Percentiles rank a stretch among this genome's conserved stretches.
phyloP scores from a whole-genome alignment of 2,888 invertebrate genomes.

The Ophion ellenae region DNA sequence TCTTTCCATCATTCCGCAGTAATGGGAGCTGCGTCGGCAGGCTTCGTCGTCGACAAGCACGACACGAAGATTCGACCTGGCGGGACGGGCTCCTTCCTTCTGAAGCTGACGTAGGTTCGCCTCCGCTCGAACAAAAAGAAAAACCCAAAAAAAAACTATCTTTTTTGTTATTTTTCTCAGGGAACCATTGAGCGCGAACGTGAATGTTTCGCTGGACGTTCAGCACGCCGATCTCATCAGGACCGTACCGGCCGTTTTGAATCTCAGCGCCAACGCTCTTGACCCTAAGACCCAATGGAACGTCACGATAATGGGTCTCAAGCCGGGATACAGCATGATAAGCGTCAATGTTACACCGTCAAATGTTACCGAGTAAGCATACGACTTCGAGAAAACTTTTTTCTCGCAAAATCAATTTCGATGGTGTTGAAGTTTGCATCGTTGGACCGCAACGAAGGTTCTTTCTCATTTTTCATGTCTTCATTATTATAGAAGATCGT shows the following conservation, averaged over 20 bases:
- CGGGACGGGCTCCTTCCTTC: slow-evolving; percentile 85
- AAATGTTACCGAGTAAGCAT: slow-evolving; percentile 84
- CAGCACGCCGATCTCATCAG: slow-evolving; percentile 88
- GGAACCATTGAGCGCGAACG: slow-evolving; percentile 83
- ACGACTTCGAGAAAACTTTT: background rate
- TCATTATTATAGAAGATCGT: no score
- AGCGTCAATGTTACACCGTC: slow-evolving; percentile 86
- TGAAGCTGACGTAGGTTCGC: slow-evolving; percentile 85
- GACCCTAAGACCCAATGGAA: slow-evolving; percentile 81
- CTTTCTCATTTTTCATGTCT: no score
- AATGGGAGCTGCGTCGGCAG: slow-evolving; percentile 71
- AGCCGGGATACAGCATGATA: slow-evolving; percentile 89
- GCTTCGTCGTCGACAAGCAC: slow-evolving; percentile 85
- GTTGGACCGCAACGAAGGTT: no score
- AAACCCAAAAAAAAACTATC: background rate
- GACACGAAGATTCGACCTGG: slow-evolving; percentile 87
- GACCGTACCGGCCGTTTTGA: slow-evolving; percentile 85
- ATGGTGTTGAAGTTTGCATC: no score
- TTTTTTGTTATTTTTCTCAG: slow-evolving; percentile 78
- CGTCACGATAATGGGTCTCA: slow-evolving; percentile 86
- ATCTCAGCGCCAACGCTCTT: slow-evolving; percentile 82
- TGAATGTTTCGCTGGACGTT: slow-evolving; percentile 85
- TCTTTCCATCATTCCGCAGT: slow-evolving; percentile 67
- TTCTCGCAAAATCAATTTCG: no score
- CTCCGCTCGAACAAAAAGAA: background rate